Base-by-base conservation (phyloP, 2,888 invertebrate species). In the Diachrysia chrysitis region DNA sequence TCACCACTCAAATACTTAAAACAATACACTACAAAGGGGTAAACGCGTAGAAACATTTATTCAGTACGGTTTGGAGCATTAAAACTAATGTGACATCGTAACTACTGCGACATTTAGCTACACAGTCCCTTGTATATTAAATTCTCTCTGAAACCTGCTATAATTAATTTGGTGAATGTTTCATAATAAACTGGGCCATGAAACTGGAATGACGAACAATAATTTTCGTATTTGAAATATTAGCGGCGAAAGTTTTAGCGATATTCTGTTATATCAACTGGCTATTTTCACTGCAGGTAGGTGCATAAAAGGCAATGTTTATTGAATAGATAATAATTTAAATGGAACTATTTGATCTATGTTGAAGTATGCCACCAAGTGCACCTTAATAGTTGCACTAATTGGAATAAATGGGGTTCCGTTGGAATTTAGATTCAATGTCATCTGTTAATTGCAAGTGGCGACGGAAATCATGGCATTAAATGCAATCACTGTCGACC, bases 351-450 rank as follows among this genome's bases (percentile, higher is more conserved):
- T 78, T 79, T 76, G 72, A 78, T 67, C 70, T 75, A 78, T 78
- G 78, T 62, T 21, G 10, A 16, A 62, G 61, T 62, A 73, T 79
- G 19, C 70, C 66, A 71, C 65, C 58, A 29, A 64, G 65, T 67
- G 62, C n/a, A 69, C 65, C 59, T 37, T 71, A 69, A 75, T 54
- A 58, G 32, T 57, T 57, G 23, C 58, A 58, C 62, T 79, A 79
- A 79, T 79, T 79, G 82, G 79, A 79, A 79, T 79, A 61, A 81
- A 79, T 81, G 70, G 75, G 65, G 58, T 61, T 63, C 63, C 12
- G 14, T 48, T 60, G 73, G 73, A 66, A 73, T 78, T 72, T 69
- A 58, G 75, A 73, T 66, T 63, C 82, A 79, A 78, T 81, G 82
- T 78, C 79, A 73, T 76, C 68, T 55, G 70, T 78, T 69, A 65